phyloP scores from a whole-genome alignment of 2,113 vertebrate species.

The Chamaetylas fuelleborni region DNA sequence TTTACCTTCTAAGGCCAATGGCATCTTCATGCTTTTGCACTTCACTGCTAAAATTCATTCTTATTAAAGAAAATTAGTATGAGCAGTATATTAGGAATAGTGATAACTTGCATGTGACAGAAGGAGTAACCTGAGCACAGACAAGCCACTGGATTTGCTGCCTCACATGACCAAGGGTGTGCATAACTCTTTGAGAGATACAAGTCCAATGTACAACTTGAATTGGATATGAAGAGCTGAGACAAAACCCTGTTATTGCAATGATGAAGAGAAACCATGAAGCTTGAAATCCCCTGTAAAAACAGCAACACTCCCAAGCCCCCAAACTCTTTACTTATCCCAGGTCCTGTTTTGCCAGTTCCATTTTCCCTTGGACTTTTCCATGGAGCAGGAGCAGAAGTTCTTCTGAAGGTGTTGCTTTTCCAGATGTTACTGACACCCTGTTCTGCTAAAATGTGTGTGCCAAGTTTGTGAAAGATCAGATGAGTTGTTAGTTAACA shows the following conservation, averaged over 20 bases:
- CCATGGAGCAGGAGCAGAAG: neutral
- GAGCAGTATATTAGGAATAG: neutral
- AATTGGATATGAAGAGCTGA: neutral
- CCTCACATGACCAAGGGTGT: accelerated
- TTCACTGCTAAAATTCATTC: neutral
- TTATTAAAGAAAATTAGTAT: neutral
- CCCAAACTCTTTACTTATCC: neutral
- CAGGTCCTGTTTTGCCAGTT: neutral
- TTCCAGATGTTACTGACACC: neutral
- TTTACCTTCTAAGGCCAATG: neutral
- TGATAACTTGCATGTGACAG: neutral
- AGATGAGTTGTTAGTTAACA: neutral
- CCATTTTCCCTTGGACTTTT: neutral
- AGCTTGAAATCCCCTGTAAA: neutral
- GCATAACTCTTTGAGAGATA: neutral
- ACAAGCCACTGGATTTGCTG: neutral
- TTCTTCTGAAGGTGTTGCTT: neutral
- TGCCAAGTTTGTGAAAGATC: neutral
- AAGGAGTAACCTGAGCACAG: neutral
- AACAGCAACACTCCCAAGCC: neutral
- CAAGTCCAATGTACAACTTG: neutral
- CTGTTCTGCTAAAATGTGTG: neutral
- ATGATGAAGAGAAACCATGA: neutral
- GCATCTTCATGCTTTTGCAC: neutral
- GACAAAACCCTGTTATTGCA: neutral